Conservation (phyloP, 2,113 vertebrate species). For the Dermatemys mawii region DNA sequence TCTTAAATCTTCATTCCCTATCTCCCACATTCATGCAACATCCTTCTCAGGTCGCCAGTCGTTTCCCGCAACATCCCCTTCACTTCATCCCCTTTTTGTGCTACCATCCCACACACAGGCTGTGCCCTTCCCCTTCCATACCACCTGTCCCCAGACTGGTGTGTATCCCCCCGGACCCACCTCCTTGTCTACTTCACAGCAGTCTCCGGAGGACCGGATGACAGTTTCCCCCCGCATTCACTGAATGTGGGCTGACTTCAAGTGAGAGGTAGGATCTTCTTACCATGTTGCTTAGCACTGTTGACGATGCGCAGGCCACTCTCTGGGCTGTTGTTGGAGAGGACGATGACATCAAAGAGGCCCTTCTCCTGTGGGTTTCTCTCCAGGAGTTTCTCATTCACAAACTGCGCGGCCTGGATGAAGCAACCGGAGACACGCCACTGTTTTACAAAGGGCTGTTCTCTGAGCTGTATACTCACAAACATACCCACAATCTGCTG, state of each 20-base stretch:
- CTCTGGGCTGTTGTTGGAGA: conserved; percentile 79
- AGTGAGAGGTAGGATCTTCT: fast-evolving
- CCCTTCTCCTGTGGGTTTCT: conserved; percentile 71
- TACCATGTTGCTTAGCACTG: conserved; percentile 79
- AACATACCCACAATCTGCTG: not conserved
- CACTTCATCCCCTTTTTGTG: not conserved
- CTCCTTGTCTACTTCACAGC: not conserved
- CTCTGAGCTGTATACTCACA: not conserved
- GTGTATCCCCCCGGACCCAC: not conserved
- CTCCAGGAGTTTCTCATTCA: conserved; percentile 79
- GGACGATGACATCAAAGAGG: conserved; percentile 82
- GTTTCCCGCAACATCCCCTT: not conserved
- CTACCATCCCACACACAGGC: not conserved
- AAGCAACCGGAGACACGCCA: not conserved
- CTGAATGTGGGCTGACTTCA: not conserved
- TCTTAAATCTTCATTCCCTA: not conserved
- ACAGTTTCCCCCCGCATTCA: not conserved
- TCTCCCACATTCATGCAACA: not conserved
- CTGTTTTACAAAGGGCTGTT: not conserved
- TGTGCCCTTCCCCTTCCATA: not conserved
- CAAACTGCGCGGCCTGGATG: conserved; percentile 76
- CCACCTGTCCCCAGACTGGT: not conserved
- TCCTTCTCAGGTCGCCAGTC: not conserved
- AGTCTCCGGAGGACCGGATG: not conserved
- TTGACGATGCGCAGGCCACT: conserved; percentile 68